Evolutionary conservation across 2,113 vertebrate genomes (phyloP).

Genomic region (Thomomys bottae): DNA sequence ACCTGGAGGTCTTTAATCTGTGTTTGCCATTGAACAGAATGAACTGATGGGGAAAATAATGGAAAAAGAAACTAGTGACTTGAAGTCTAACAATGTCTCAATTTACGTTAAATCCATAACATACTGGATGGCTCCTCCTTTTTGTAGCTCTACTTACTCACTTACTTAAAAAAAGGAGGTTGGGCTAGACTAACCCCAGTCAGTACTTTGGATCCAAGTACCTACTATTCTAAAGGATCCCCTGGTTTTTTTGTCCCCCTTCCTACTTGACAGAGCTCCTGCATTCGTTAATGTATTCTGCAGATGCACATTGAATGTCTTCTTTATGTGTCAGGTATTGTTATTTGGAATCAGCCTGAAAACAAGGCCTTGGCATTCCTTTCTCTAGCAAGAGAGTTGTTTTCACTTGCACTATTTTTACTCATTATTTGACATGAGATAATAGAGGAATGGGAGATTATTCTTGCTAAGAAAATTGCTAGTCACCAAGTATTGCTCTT

Average conservation of each 20-base stretch:
- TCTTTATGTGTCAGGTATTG: neutral
- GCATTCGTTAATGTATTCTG: neutral
- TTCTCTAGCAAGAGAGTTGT: neutral
- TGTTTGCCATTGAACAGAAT: neutral
- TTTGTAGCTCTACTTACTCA: neutral
- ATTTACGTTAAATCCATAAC: no score
- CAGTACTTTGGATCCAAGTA: neutral
- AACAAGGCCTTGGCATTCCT: neutral
- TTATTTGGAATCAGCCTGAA: neutral
- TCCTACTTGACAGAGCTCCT: neutral
- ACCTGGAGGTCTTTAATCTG: neutral
- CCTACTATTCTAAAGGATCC: neutral
- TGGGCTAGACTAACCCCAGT: neutral
- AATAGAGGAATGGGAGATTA: neutral
- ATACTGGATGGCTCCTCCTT: neutral
- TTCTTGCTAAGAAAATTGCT: neutral
- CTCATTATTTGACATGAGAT: neutral
- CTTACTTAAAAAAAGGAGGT: neutral
- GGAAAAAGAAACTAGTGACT: neutral
- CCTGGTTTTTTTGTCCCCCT: neutral
- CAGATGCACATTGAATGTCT: neutral
- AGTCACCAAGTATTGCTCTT: neutral
- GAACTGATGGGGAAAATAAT: neutral
- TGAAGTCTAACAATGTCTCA: neutral
- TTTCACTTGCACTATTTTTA: neutral